Percentiles rank a stretch among this genome's conserved stretches.
These are phyloP conservation scores for Pseudomyrmex pallidus DNA, from an alignment of 1,140 invertebrate species.

Conservation along the genomic window DNA sequence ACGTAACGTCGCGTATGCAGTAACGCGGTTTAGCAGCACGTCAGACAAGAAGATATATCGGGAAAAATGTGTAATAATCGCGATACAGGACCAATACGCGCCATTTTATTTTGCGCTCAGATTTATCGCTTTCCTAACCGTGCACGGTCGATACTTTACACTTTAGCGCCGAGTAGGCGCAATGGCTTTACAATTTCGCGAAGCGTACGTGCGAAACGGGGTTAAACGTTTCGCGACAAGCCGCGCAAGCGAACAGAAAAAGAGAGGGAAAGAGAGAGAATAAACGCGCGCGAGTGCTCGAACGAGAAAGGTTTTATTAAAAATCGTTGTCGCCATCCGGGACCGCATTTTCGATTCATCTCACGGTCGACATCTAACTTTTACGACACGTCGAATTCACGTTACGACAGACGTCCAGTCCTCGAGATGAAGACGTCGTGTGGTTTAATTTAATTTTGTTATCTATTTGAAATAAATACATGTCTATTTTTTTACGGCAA, in stretches of 20 bases:
- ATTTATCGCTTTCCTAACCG: conserved; percentile 40
- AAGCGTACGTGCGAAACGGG: conserved; percentile 47
- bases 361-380: conserved; percentile 60
- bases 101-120: conserved; percentile 35
- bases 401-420: background rate
- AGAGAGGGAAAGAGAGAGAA: background rate
- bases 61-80: conserved; percentile 55
- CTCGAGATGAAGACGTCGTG: conserved; percentile 44
- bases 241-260: background rate
- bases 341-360: conserved; percentile 60
- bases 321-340: conserved; percentile 61
- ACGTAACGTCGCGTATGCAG: conserved; percentile 8
- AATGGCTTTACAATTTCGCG: conserved; percentile 61
- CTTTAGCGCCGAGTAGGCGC: conserved; percentile 52
- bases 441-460: conserved; percentile 40
- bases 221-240: conserved; percentile 61
- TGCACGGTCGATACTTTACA: conserved; percentile 55
- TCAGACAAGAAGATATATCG: conserved; percentile 35
- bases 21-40: conserved; percentile 27
- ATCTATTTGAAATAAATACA: conserved; percentile 12
- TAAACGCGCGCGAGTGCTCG: background rate
- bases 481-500: background rate
- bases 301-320: conserved; percentile 57
- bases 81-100: conserved; percentile 26
- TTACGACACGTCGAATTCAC: conserved; percentile 56